Percentiles rank a stretch among this genome's conserved stretches.
Evolutionary conservation across 2,797 vertebrate genomes (phyloP).

Genomic region (Leptodactylus fallax): DNA sequence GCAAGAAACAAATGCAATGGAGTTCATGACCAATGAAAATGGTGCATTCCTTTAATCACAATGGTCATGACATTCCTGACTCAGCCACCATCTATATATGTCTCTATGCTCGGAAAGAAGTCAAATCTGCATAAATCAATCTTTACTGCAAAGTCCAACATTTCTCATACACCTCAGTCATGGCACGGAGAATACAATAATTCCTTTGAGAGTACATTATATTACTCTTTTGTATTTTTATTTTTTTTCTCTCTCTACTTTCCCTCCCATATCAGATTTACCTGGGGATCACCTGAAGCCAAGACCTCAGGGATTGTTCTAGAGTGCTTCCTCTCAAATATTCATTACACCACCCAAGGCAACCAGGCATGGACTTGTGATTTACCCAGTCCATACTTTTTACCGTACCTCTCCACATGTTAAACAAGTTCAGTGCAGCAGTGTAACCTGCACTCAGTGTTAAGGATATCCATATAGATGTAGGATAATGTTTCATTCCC

Average conservation of each 20-base stretch:
- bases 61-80: neutral
- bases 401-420: too few species aligned
- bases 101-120: neutral
- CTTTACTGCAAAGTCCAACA: neutral
- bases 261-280: neutral
- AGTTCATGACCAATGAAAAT: neutral
- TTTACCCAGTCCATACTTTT: too few species aligned
- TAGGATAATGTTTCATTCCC: neutral
- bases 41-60: neutral
- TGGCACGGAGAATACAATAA: neutral
- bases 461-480: neutral
- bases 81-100: neutral
- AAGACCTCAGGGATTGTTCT: neutral
- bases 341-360: neutral
- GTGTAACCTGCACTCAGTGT: neutral
- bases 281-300: neutral
- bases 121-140: neutral
- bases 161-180: neutral
- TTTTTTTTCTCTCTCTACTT: neutral
- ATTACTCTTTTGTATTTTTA: neutral
- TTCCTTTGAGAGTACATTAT: neutral
- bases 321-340: neutral
- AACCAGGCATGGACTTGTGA: neutral
- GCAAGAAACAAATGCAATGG: constrained; percentile 58
- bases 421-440: neutral